A percentile compares a stretch with the other conserved stretches of the same genome.
phyloP scores from a whole-genome alignment of 2,113 vertebrate genomes.

The Malurus elegans region DNA sequence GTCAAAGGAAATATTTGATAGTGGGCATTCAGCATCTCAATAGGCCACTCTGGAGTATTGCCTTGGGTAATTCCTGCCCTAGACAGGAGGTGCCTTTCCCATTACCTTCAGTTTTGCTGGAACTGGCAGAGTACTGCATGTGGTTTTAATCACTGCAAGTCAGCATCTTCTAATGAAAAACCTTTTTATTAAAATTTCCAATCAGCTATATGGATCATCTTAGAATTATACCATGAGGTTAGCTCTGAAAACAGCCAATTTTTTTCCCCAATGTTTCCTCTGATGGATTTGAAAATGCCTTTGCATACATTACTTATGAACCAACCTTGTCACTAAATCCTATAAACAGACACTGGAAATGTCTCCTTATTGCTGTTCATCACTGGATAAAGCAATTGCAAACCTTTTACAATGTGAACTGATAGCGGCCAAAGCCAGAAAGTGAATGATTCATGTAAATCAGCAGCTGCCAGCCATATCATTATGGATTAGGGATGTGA shows the following conservation, averaged over 20 bases:
- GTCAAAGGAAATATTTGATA: background rate
- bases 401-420: slow-evolving; percentile 11
- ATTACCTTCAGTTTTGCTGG: background rate
- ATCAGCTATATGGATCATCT: background rate
- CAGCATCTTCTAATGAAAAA: background rate
- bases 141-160: background rate
- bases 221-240: background rate
- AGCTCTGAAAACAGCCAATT: background rate
- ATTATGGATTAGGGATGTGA: background rate
- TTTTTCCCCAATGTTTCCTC: background rate
- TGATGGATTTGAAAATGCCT: background rate
- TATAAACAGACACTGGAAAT: background rate
- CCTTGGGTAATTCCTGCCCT: background rate
- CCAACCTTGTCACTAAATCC: slow-evolving; percentile 1
- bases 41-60: background rate
- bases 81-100: background rate
- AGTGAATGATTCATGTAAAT: background rate
- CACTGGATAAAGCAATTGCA: background rate
- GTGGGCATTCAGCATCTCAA: background rate
- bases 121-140: background rate
- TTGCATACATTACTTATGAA: slow-evolving; percentile 4
- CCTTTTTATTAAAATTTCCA: background rate
- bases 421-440: background rate
- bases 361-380: background rate
- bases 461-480: background rate